These are phyloP conservation scores for Cheilosia variabilis DNA, from an alignment of 2,888 invertebrate species.

Conservation along the genomic window DNA sequence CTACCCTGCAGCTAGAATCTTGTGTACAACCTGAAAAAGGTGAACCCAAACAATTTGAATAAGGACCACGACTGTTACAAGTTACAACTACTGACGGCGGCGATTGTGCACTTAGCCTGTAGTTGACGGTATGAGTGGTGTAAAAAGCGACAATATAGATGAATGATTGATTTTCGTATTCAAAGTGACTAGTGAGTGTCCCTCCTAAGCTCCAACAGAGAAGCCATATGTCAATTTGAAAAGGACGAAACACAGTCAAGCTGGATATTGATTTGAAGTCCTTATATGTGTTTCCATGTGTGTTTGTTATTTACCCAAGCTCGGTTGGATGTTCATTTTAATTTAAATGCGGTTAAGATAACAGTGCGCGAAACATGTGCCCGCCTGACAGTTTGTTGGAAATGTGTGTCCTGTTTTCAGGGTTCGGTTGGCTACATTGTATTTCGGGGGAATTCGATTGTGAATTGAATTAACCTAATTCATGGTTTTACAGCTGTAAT, in stretches of 20 bases:
- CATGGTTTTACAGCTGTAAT: too few relatives aligned
- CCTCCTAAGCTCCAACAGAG: background rate
- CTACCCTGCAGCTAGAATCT: background rate
- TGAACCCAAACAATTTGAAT: conserved; percentile 34
- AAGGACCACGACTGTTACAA: conserved; percentile 17
- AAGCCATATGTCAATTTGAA: background rate
- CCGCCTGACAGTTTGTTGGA: conserved; percentile 3
- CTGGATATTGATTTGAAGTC: too few relatives aligned
- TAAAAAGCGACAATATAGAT: background rate
- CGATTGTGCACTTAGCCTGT: background rate
- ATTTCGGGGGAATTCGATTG: background rate
- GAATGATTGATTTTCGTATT: conserved; percentile 8
- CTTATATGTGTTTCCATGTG: too few relatives aligned
- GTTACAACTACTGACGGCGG: background rate
- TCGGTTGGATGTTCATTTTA: conserved; percentile 26
- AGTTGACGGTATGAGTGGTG: background rate
- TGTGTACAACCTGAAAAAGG: conserved; percentile 18
- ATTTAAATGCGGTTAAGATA: conserved; percentile 42
- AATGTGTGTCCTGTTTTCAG: conserved; percentile 21
- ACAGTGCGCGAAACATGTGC: conserved; percentile 15
- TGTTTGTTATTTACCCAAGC: too few relatives aligned
- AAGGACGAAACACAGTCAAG: too few relatives aligned
- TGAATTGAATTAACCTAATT: too few relatives aligned
- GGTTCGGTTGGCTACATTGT: conserved; percentile 4
- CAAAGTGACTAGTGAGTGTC: background rate